A percentile compares a stretch with the other conserved stretches of the same genome.
Evolutionary conservation across 1,140 invertebrate species (phyloP).

Genomic region (Campoletis sonorensis): DNA sequence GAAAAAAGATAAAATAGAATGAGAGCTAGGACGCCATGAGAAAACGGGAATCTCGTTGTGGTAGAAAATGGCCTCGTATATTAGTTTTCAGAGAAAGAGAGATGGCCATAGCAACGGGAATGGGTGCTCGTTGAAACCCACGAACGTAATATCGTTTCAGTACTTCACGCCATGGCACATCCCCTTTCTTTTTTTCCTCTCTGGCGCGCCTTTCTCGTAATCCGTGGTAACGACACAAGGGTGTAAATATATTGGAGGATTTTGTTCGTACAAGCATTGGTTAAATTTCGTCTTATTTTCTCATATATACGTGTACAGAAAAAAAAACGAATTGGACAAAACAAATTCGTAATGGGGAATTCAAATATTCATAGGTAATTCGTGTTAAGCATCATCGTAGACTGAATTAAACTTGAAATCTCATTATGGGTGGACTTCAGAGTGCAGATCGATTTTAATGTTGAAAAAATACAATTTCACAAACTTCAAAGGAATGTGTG

Average conservation of each 20-base stretch:
- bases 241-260: slow-evolving; percentile 58
- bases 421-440: too few species aligned
- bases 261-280: background rate
- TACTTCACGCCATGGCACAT: slow-evolving; percentile 21
- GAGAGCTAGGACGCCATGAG: slow-evolving; percentile 25
- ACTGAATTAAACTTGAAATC: too few species aligned
- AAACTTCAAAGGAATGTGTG: too few species aligned
- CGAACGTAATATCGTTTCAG: slow-evolving; percentile 55
- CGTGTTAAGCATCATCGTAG: too few species aligned
- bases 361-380: too few species aligned
- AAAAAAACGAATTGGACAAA: too few species aligned
- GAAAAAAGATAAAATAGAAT: slow-evolving; percentile 19
- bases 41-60: slow-evolving; percentile 41
- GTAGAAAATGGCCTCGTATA: slow-evolving; percentile 52
- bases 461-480: too few species aligned
- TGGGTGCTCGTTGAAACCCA: background rate
- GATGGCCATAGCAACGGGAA: background rate
- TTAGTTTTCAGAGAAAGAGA: slow-evolving; percentile 46
- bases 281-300: too few species aligned
- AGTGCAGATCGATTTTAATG: too few species aligned
- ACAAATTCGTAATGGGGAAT: too few species aligned
- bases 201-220: slow-evolving; percentile 48
- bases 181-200: background rate
- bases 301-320: too few species aligned
- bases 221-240: slow-evolving; percentile 58